Evolutionary conservation across 2,113 vertebrate genomes (phyloP), one percentile per base, ranked within the genome.

Genomic region (Psammodynastes pulverulentus): DNA sequence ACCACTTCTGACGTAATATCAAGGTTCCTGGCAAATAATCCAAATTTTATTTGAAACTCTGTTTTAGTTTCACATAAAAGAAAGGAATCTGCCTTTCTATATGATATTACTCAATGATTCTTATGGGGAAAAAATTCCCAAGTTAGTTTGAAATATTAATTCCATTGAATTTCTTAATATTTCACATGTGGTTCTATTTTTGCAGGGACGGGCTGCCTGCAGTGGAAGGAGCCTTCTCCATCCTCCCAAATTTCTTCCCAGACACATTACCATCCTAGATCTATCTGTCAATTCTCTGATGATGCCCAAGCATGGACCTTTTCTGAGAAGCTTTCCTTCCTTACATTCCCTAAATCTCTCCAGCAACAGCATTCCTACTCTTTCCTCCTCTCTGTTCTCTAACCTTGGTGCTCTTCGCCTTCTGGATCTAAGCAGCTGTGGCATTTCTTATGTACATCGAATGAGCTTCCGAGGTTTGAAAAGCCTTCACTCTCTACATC

Each of bases 331-430:
- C 84, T 96, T 96, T 15, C 92, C 93, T 86, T 95, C 88, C 21
- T 88, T 97, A 89, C 95, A 5, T 34, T 95, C 45, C 86, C 96
- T 97, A 90, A 97, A 97, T 94, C 95, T 97, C 48, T 97, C 97
- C 90, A 96, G 96, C 92, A 98, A 97, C 94, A 95, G 95, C 93
- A 96, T 98, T 96, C 96, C 96, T 93, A 94, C 13, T 0, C 96
- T 98, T 96, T 96, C 95, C 91, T 96, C 96, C 90, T 96, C 91
- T 15, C 29, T 93, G 51, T 97, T 97, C 95, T 97, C 95, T 96
- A 98, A 93, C 94, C 90, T 97, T 0, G 0, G 89, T 79, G 72
- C 72, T 0, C 96, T 97, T 39, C 93, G 43, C 26, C 49, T 96
- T 10, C 94, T 98, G 92, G 96, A 98, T 84, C 88, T 98, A 92